phyloP scores from a whole-genome alignment of 2,888 invertebrate species.

The Parochlus steinenii region DNA sequence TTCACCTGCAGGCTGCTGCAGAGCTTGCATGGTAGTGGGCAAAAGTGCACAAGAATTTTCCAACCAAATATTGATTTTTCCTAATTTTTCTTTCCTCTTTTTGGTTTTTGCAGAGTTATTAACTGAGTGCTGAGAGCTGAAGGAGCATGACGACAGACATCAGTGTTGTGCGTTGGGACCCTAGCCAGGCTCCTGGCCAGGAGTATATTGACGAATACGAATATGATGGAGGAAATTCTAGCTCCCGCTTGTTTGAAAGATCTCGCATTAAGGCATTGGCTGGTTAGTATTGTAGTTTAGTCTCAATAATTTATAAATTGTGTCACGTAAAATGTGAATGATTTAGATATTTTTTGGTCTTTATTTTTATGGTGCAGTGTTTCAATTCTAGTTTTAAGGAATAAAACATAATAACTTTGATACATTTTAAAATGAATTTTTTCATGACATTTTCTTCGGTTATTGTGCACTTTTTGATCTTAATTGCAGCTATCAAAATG shows the following conservation, averaged over 20 bases:
- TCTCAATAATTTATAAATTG: neutral
- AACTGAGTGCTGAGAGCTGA: too few species aligned
- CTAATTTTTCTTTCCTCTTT: too few species aligned
- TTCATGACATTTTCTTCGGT: too few species aligned
- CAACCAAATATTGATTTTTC: too few species aligned
- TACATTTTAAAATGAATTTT: too few species aligned
- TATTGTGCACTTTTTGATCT: too few species aligned
- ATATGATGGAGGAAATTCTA: slow-evolving; percentile 98
- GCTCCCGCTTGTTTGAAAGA: slow-evolving; percentile 96
- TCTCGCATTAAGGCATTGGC: slow-evolving; percentile 98
- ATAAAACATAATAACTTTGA: too few species aligned
- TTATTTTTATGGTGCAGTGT: neutral
- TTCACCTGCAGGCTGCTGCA: too few species aligned
- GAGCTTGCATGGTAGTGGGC: too few species aligned
- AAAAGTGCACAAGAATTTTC: too few species aligned
- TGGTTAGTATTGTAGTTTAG: slow-evolving; percentile 38
- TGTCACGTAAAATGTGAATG: neutral
- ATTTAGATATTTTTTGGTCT: neutral
- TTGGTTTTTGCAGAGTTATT: too few species aligned
- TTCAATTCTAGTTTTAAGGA: neutral
- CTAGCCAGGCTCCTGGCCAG: slow-evolving; percentile 69
- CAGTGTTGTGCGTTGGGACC: slow-evolving; percentile 94
- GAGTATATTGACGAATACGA: slow-evolving; percentile 95
- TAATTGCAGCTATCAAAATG: too few species aligned
- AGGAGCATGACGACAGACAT: slow-evolving; percentile 84